Percentiles rank a stretch among this genome's conserved stretches.
Evolutionary conservation across 2,888 invertebrate species (phyloP).

Genomic region (Adineta ricciae): DNA sequence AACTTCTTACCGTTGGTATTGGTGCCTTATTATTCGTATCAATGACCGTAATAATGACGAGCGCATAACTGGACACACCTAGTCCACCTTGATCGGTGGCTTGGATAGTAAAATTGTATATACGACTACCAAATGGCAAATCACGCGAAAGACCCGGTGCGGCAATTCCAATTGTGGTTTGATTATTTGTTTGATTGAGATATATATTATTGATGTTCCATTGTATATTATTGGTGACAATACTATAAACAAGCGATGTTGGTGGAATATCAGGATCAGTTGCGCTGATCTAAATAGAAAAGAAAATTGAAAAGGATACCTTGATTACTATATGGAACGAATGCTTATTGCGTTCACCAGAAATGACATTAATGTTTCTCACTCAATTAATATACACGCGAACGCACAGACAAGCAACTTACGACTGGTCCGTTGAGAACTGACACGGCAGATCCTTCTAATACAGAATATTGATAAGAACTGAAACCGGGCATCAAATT

Average conservation of each 20-base stretch:
- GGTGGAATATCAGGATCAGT: neutral
- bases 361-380: too few species aligned
- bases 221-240: neutral
- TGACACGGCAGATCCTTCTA: neutral
- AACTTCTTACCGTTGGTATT: neutral
- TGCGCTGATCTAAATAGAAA: neutral
- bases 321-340: too few species aligned
- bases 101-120: neutral
- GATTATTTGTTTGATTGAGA: neutral
- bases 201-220: neutral
- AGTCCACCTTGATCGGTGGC: constrained; percentile 10
- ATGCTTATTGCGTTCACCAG: too few species aligned
- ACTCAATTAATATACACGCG: too few species aligned
- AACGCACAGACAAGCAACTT: neutral
- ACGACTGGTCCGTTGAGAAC: neutral
- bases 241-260: neutral
- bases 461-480: neutral
- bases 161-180: neutral
- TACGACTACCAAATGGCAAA: neutral
- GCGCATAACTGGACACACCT: constrained; percentile 23
- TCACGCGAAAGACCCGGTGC: neutral
- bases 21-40: constrained; percentile 32
- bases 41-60: neutral
- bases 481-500: neutral
- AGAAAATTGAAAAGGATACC: neutral